phyloP scores from a whole-genome alignment of 1,140 invertebrate genomes.

The Neelides sp. region DNA sequence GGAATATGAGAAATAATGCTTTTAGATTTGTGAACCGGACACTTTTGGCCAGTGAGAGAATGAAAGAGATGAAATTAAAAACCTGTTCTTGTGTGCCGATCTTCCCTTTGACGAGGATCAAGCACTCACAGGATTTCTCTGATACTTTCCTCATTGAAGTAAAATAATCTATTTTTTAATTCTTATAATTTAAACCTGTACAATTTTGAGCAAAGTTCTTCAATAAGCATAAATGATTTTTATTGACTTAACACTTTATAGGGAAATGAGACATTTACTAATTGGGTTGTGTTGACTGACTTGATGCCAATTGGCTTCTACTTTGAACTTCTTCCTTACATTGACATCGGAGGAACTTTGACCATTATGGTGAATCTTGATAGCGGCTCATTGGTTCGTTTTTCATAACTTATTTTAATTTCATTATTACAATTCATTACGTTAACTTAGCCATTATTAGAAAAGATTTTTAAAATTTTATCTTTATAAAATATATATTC shows the following conservation, averaged over 20 bases:
- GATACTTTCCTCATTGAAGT: constrained; percentile 42
- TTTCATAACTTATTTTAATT: not conserved
- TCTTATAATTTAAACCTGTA: not conserved
- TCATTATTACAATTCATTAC: not conserved
- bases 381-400: constrained; percentile 31
- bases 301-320: constrained; percentile 37
- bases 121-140: constrained; percentile 41
- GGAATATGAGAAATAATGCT: too few species aligned
- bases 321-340: constrained; percentile 41
- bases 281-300: constrained; percentile 40
- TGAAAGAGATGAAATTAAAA: constrained; percentile 5
- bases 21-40: too few species aligned
- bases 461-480: too few species aligned
- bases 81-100: constrained; percentile 36
- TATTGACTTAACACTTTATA: constrained; percentile 31
- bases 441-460: too few species aligned
- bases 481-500: not conserved
- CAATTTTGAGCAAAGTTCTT: too few species aligned
- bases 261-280: constrained; percentile 41
- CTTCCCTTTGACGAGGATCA: constrained; percentile 41
- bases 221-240: constrained; percentile 6
- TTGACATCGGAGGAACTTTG: constrained; percentile 45
- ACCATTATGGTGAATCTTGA: constrained; percentile 39
- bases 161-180: not conserved
- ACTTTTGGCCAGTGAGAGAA: too few species aligned